A percentile compares a stretch with the other conserved stretches of the same genome.
Conservation (phyloP, 2,113 vertebrate species). For the Vimba vimba region DNA sequence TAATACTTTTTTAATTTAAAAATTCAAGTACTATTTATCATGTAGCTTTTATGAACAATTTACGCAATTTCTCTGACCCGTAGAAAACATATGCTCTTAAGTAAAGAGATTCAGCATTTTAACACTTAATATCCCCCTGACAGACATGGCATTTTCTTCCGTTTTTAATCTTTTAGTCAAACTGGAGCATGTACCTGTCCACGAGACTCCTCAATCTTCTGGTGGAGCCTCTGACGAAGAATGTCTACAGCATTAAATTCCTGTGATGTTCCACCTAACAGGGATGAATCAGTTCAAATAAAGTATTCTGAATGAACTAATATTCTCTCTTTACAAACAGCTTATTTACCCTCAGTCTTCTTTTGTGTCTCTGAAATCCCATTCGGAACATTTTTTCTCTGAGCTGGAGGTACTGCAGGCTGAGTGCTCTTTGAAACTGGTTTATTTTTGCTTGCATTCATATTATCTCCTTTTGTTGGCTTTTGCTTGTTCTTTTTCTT, state of each 20-base stretch:
- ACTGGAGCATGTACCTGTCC: conserved; percentile 79
- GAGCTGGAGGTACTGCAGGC: conserved; percentile 48
- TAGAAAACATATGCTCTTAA: not conserved
- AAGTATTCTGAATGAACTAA: not conserved
- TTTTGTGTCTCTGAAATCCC: conserved; percentile 28
- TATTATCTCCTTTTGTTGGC: conserved; percentile 58
- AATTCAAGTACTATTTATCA: not conserved
- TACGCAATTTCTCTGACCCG: not conserved
- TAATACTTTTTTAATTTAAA: not conserved
- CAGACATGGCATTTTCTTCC: not conserved
- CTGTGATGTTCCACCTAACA: conserved; percentile 64
- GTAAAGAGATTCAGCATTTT: not conserved
- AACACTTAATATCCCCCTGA: not conserved
- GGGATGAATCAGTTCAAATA: conserved; percentile 31
- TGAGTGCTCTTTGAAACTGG: conserved; percentile 49
- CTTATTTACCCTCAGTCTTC: conserved; percentile 61
- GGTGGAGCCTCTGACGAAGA: conserved; percentile 86
- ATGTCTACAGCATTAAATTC: conserved; percentile 81
- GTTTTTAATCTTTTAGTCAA: not conserved
- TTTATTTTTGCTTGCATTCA: conserved; percentile 49
- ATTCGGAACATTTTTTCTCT: conserved; percentile 36
- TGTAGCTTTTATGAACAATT: not conserved
- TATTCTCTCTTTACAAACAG: not conserved
- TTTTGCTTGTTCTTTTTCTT: conserved; percentile 80
- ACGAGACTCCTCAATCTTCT: conserved; percentile 88